These are phyloP conservation scores for Phalacrocorax brasilianus DNA, from an alignment of 2,113 vertebrate species.

Conservation along the genomic window DNA sequence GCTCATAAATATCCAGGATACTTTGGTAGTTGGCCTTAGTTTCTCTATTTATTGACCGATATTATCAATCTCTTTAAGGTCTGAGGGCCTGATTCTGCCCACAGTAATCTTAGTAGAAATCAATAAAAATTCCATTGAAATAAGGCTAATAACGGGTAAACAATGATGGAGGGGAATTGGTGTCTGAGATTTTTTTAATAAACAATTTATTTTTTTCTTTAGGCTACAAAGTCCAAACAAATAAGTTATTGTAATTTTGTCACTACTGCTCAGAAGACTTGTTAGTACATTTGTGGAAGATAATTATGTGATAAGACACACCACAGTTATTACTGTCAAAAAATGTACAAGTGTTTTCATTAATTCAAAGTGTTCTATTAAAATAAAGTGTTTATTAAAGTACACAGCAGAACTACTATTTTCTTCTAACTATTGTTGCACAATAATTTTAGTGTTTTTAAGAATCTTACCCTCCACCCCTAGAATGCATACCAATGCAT, in stretches of 20 bases:
- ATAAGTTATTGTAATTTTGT: constrained; percentile 74
- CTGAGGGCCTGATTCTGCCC: not conserved
- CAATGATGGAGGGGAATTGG: not conserved
- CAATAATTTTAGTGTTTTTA: not conserved
- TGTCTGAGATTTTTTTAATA: not conserved
- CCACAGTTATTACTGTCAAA: constrained; percentile 75
- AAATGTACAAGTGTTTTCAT: constrained; percentile 76
- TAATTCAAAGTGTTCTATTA: constrained; percentile 80
- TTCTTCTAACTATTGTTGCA: constrained; percentile 13
- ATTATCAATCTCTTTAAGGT: not conserved
- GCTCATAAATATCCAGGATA: not conserved
- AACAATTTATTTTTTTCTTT: not conserved
- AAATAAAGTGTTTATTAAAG: constrained; percentile 63
- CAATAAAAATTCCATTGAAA: not conserved
- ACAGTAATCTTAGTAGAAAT: not conserved
- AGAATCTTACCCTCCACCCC: not conserved
- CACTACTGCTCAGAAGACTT: constrained; percentile 64
- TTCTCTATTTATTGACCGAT: not conserved
- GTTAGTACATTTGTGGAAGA: constrained; percentile 80
- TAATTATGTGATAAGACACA: constrained; percentile 89
- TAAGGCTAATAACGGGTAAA: not conserved
- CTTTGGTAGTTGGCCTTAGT: not conserved
- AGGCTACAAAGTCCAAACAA: constrained; percentile 48
- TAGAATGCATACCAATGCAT: not conserved
- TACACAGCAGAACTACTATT: constrained; percentile 72